Conservation (phyloP, 2,113 vertebrate species). For the Sylvia atricapilla region DNA sequence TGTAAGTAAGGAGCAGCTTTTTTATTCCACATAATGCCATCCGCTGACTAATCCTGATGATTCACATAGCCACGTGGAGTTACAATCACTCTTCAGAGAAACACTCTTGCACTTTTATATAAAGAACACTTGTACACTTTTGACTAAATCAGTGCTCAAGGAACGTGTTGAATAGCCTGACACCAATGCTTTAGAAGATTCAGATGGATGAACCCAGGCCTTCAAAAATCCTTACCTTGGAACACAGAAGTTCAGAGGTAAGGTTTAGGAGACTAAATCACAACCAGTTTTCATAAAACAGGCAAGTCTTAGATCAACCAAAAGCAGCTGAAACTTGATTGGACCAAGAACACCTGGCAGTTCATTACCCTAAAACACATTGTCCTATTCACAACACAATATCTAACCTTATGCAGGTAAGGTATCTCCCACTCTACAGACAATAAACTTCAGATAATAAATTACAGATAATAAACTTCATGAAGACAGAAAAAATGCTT, state of each 20-base stretch:
- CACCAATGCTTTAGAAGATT: not conserved
- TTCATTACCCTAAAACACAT: not conserved
- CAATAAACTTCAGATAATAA: not conserved
- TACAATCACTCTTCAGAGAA: not conserved
- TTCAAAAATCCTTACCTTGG: not conserved
- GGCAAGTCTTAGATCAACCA: not conserved
- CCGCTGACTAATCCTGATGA: not conserved
- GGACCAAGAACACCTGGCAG: not conserved
- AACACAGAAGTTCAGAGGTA: not conserved
- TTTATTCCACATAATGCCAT: not conserved
- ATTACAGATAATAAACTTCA: not conserved
- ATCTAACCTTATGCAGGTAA: not conserved
- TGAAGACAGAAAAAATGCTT: not conserved
- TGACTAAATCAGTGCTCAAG: not conserved
- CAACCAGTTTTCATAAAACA: not conserved
- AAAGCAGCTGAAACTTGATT: not conserved
- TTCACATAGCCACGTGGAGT: not conserved
- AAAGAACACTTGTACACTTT: not conserved
- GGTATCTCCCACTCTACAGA: not conserved
- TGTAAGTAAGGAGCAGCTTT: not conserved
- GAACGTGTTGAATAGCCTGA: not conserved
- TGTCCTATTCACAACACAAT: not conserved
- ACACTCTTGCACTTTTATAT: not conserved
- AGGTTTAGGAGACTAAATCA: not conserved
- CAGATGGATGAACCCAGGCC: not conserved